Evolutionary conservation across 1,140 invertebrate genomes (phyloP), one percentile per base, ranked within the genome.

Genomic region (Lineus longissimus): DNA sequence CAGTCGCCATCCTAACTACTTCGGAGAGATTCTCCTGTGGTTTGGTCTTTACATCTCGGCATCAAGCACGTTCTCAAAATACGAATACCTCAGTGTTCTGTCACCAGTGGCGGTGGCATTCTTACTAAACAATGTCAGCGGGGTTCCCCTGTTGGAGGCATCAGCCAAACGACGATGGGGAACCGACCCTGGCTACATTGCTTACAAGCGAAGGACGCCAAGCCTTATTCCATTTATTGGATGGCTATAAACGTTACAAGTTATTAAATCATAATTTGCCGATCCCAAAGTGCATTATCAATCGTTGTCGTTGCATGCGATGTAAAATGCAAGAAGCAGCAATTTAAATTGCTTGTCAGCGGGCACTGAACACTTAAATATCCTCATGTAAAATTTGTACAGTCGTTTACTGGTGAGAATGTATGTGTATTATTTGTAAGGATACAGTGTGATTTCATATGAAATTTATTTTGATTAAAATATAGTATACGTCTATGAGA

Each of bases 1-100:
- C 13, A 94, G 92, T 0, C 86, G 93, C 61, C 93, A 96, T 83
- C 94, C 94, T 0, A 97, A 97, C 78, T 97, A 97, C 76, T 94
- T 96, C 78, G 94, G 94, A 1, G 94, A 97, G 82, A 92, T 97
- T 31, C 85, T 94, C 0, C 86, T 95, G 22, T 96, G 93, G 93
- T 93, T 90, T 88, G 93, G 93, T 0, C 89, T 95, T 45, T 96
- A 94, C 74, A 85, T 92, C 0, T 72, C 75, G 2, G 64, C 76
- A 0, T 64, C 63, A 11, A 62, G 67, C 0, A 66, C 67, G 6
- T 55, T 78, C 17, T 27, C n/a, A 23, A 76, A 76, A 1, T 66
- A 58, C 71, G 80, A 70, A 67, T 73, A 80, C 19, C 23, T 78
- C 7, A 71, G 70, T 23, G 65, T 81, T 17, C 63, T 81, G 15